Conservation (phyloP, 2,888 invertebrate species). For the Ectemnius continuus region DNA sequence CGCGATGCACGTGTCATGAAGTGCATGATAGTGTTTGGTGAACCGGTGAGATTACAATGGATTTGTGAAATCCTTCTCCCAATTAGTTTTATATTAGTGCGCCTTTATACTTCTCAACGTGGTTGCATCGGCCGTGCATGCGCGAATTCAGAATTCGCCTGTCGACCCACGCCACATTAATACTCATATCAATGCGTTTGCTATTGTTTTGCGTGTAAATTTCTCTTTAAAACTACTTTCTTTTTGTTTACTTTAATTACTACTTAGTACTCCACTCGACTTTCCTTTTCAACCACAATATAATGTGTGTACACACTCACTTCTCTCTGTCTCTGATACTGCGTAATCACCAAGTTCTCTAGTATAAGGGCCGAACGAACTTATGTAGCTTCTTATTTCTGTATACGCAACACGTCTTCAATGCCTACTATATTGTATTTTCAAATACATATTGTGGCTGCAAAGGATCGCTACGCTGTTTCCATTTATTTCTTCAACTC, state of each 20-base stretch:
- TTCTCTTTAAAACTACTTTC: slow-evolving; percentile 52
- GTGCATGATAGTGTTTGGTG: slow-evolving; percentile 38
- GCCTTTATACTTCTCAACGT: slow-evolving; percentile 34
- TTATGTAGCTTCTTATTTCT: slow-evolving; percentile 41
- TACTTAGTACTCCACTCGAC: slow-evolving; percentile 39
- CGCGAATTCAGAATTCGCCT: slow-evolving; percentile 48
- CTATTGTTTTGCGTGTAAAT: slow-evolving; percentile 58
- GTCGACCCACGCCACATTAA: slow-evolving; percentile 42
- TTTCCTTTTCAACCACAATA: slow-evolving; percentile 65
- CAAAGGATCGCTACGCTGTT: slow-evolving; percentile 69
- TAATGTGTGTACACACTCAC: slow-evolving; percentile 24
- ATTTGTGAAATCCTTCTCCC: slow-evolving; percentile 42
- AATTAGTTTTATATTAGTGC: slow-evolving; percentile 49
- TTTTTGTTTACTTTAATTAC: slow-evolving; percentile 42
- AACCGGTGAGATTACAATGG: slow-evolving; percentile 32
- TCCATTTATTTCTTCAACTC: slow-evolving; percentile 39
- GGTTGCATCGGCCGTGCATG: slow-evolving; percentile 51
- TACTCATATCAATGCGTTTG: slow-evolving; percentile 54
- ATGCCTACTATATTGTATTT: slow-evolving; percentile 43
- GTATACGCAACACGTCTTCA: slow-evolving; percentile 40
- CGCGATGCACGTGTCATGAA: slow-evolving; percentile 38
- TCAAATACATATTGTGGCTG: slow-evolving; percentile 83
- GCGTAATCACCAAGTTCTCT: slow-evolving; percentile 29
- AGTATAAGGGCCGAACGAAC: slow-evolving; percentile 25
- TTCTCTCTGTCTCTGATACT: slow-evolving; percentile 5